A percentile compares a stretch with the other conserved stretches of the same genome.
Evolutionary conservation across 2,797 vertebrate genomes (phyloP).

Genomic region (Philypnodon macrostomus): DNA sequence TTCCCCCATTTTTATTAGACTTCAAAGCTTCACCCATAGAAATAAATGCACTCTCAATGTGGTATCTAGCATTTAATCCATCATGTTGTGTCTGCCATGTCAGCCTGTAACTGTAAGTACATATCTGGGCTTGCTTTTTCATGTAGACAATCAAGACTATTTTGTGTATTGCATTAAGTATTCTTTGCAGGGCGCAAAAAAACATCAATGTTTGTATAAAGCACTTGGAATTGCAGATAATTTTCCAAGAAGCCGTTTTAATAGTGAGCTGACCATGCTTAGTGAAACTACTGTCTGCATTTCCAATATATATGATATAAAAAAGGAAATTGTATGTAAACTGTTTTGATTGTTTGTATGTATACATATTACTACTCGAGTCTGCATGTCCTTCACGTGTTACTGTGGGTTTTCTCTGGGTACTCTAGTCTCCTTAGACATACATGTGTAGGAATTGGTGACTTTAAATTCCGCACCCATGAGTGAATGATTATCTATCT

Average conservation of each 20-base stretch:
- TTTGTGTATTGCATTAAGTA: conserved; percentile 36
- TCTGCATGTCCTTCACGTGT: too few species aligned
- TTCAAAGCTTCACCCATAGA: conserved; percentile 62
- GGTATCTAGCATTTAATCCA: conserved; percentile 40
- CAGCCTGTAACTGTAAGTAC: conserved; percentile 12
- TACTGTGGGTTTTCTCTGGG: too few species aligned
- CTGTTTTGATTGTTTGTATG: conserved; percentile 21
- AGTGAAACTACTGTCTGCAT: conserved; percentile 15
- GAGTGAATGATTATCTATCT: too few species aligned
- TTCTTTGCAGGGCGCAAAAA: too few species aligned
- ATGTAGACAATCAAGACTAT: conserved; percentile 37
- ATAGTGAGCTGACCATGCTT: conserved; percentile 13
- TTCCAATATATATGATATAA: conserved; percentile 22
- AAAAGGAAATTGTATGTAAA: conserved; percentile 27
- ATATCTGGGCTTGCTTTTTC: conserved; percentile 5
- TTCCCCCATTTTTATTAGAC: conserved; percentile 60
- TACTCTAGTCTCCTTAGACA: too few species aligned
- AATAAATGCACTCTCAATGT: conserved; percentile 43
- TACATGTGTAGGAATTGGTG: too few species aligned
- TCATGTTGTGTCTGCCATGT: conserved; percentile 25
- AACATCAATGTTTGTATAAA: conserved; percentile 45
- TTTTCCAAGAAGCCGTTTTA: conserved; percentile 17
- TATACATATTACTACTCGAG: too few species aligned
- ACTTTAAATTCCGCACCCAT: too few species aligned
- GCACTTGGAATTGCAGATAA: conserved; percentile 37